Evolutionary conservation across 2,888 invertebrate species (phyloP), one percentile per base, ranked within the genome.

Genomic region (Patella depressa): DNA sequence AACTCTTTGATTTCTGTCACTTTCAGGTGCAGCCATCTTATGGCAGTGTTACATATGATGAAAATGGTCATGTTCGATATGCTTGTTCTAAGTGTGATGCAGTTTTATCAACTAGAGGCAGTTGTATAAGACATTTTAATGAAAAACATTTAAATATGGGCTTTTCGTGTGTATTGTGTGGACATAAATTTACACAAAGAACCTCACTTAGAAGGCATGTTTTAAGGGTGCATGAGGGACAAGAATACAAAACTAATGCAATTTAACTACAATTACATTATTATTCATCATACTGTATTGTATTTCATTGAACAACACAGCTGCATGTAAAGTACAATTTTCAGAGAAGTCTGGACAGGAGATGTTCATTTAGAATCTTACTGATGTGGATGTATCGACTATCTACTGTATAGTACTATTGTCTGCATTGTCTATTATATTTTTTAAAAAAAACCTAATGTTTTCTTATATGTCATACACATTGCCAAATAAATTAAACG

Each of bases 101-200:
- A 14, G 24, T 65, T 24, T 65, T 65, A 12, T 65, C 65, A 24
- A 24, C 19, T 65, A 65, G 24, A 65, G 24, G 65, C 24, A 65
- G 65, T 65, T 19, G 19, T 14, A 65, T 24, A 24, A 19, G 65
- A 11, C 65, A 65, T 65, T 65, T 65, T 65, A 65, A 65, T 65
- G 65, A 65, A 65, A 65, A 65, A 65, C 65, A 65, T 65, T 65
- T 65, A 65, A 11, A 65, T 19, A 9, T 19, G 24, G 19, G 19
- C 24, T 24, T 12, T 65, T 19, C 4, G 12, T 65, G 65, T 65
- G 19, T 24, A 12, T 24, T 65, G 5, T 65, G 65, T 65, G 65
- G 65, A 19, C 19, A 65, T 12, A 65, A 65, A 65, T 65, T 65
- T 65, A 65, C 65, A 24, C 65, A 65, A 65, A 65, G 65, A 65